phyloP scores from a whole-genome alignment of 2,888 invertebrate genomes.

The Tenthredo scrophulariae region DNA sequence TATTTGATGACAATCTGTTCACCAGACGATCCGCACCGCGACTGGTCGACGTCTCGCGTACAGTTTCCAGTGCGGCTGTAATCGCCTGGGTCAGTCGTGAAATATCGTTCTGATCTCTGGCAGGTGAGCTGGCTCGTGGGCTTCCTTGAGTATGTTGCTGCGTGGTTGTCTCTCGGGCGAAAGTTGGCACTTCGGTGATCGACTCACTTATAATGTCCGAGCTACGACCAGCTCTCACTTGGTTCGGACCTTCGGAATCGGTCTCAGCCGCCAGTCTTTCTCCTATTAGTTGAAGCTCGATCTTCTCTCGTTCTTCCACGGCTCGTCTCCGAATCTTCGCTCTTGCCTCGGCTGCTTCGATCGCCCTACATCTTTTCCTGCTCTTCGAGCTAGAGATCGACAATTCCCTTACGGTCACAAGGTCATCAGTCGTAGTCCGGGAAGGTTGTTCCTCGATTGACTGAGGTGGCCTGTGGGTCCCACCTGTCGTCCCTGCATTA shows the following conservation, averaged over 20 bases:
- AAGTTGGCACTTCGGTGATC: no score
- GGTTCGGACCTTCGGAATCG: background rate
- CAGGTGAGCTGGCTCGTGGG: background rate
- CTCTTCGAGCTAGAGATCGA: background rate
- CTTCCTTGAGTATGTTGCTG: no score
- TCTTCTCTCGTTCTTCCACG: background rate
- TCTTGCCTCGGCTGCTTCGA: background rate
- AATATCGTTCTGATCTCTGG: background rate
- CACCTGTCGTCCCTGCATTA: no score
- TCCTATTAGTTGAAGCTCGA: background rate
- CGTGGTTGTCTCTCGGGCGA: background rate
- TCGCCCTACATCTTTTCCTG: background rate
- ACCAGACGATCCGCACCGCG: background rate
- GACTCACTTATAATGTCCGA: no score
- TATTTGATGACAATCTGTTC: background rate
- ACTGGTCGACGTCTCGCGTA: no score
- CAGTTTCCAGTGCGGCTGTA: no score
- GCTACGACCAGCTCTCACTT: no score
- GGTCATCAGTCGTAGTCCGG: no score
- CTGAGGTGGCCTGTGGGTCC: no score
- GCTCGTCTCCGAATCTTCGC: no score
- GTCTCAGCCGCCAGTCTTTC: background rate
- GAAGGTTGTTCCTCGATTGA: no score
- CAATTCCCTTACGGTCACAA: background rate
- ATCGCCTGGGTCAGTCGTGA: background rate